Evolutionary conservation across 2,797 vertebrate genomes (phyloP).

Genomic region (Falco biarmicus): DNA sequence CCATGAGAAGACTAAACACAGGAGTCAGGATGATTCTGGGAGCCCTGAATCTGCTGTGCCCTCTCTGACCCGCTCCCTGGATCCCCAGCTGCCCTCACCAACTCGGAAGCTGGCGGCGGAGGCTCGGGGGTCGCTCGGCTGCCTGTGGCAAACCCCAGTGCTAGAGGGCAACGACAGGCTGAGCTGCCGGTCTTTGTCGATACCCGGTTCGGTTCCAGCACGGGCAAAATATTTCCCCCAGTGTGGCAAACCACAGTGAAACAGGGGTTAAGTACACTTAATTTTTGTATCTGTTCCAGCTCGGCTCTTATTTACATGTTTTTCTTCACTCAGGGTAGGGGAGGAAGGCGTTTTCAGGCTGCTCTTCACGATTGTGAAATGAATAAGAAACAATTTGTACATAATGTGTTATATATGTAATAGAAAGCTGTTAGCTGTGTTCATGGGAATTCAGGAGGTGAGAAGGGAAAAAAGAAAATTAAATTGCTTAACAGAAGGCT

Average conservation of each 20-base stretch:
- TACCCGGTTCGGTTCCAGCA: not conserved
- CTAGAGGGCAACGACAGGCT: not conserved
- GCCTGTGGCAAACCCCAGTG: not conserved
- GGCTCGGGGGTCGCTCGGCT: not conserved
- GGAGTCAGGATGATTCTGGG: fast-evolving
- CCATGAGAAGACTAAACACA: fast-evolving
- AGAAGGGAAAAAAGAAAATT: too few species aligned
- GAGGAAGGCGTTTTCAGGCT: not conserved
- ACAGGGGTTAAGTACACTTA: not conserved
- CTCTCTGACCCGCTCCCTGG: not conserved
- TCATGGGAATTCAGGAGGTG: not conserved
- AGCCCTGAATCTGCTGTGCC: fast-evolving
- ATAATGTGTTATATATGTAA: fast-evolving
- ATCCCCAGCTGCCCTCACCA: not conserved
- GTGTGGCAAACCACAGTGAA: fast-evolving
- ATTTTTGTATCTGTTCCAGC: not conserved
- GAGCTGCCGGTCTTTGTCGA: fast-evolving
- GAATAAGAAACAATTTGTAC: not conserved
- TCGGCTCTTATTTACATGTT: fast-evolving
- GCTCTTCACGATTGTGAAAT: not conserved
- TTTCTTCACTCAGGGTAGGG: not conserved
- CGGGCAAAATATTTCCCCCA: not conserved
- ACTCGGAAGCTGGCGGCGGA: too few species aligned
- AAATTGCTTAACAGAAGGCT: not conserved
- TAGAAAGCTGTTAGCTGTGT: not conserved